Percentiles rank a stretch among this genome's conserved stretches.
phyloP scores from a whole-genome alignment of 2,888 invertebrate genomes.

The Ectemnius lituratus region DNA sequence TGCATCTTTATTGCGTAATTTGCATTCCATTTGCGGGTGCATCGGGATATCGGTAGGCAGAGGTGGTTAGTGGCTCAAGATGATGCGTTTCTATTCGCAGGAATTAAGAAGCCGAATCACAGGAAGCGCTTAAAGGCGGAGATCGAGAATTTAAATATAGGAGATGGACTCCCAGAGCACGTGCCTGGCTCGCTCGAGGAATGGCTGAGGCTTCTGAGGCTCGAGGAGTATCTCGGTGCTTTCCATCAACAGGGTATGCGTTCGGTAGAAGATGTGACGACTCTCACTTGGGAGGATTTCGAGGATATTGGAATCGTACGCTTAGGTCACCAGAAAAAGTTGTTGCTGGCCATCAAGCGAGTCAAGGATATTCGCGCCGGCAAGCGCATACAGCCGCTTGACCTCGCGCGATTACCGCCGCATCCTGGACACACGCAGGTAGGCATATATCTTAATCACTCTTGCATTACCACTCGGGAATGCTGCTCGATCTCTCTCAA shows the following conservation, averaged over 20 bases:
- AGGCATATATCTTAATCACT: constrained; percentile 17
- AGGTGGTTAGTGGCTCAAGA: background rate
- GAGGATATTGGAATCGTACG: constrained; percentile 97
- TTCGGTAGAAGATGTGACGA: constrained; percentile 95
- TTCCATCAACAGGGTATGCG: constrained; percentile 95
- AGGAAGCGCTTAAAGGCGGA: constrained; percentile 97
- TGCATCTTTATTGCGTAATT: constrained; percentile 9
- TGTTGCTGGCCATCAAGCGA: constrained; percentile 96
- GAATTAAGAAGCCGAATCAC: constrained; percentile 97
- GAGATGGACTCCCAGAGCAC: constrained; percentile 96
- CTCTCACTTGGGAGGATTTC: constrained; percentile 98
- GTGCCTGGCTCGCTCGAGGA: constrained; percentile 96
- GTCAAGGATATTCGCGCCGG: constrained; percentile 95
- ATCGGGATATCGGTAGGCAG: background rate
- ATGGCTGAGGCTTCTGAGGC: constrained; percentile 93
- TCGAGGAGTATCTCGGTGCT: constrained; percentile 95
- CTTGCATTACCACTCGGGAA: background rate
- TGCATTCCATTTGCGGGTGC: background rate
- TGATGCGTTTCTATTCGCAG: constrained; percentile 50
- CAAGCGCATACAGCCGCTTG: constrained; percentile 81
- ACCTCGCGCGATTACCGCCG: constrained; percentile 79
- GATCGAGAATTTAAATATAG: constrained; percentile 95
- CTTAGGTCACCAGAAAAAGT: constrained; percentile 98
- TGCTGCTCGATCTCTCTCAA: no score
- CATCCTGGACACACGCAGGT: constrained; percentile 78